A percentile compares a stretch with the other conserved stretches of the same genome.
Conservation (phyloP, 2,888 invertebrate species). For the Apodemia hepburni region DNA sequence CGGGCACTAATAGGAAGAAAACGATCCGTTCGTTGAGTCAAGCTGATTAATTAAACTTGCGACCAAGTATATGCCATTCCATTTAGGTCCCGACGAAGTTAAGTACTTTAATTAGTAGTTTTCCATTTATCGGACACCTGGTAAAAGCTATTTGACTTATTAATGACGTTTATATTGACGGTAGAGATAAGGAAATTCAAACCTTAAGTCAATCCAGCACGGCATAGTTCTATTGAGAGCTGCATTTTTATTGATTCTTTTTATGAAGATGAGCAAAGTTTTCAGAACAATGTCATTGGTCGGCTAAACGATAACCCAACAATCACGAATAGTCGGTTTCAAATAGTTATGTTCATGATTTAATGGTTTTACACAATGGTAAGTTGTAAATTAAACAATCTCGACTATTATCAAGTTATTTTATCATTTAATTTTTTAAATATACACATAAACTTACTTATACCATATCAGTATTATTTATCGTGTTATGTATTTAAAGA, state of each 20-base stretch:
- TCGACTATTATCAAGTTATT: slow-evolving; percentile 19
- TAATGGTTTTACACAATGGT: slow-evolving; percentile 40
- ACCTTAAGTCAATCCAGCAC: slow-evolving; percentile 44
- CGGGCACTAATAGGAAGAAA: slow-evolving; percentile 62
- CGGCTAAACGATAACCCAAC: slow-evolving; percentile 58
- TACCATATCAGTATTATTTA: not conserved
- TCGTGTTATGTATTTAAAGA: slow-evolving; percentile 7
- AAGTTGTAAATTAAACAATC: slow-evolving; percentile 26
- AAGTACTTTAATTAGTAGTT: slow-evolving; percentile 74
- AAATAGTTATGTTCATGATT: slow-evolving; percentile 69
- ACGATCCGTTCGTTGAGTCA: slow-evolving; percentile 59
- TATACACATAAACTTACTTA: not conserved
- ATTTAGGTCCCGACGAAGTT: slow-evolving; percentile 55
- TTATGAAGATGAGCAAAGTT: slow-evolving; percentile 53
- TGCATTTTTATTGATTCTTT: slow-evolving; percentile 41
- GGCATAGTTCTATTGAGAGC: slow-evolving; percentile 41
- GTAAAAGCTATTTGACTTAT: slow-evolving; percentile 68
- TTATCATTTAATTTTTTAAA: slow-evolving; percentile 18
- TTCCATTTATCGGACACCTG: slow-evolving; percentile 70
- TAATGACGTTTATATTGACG: slow-evolving; percentile 43
- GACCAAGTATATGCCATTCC: slow-evolving; percentile 54
- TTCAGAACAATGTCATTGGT: slow-evolving; percentile 61
- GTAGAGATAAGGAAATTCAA: slow-evolving; percentile 39
- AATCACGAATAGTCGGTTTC: slow-evolving; percentile 70
- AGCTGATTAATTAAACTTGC: slow-evolving; percentile 72